phyloP scores from a whole-genome alignment of 2,113 vertebrate genomes.

The Redunca redunca region DNA sequence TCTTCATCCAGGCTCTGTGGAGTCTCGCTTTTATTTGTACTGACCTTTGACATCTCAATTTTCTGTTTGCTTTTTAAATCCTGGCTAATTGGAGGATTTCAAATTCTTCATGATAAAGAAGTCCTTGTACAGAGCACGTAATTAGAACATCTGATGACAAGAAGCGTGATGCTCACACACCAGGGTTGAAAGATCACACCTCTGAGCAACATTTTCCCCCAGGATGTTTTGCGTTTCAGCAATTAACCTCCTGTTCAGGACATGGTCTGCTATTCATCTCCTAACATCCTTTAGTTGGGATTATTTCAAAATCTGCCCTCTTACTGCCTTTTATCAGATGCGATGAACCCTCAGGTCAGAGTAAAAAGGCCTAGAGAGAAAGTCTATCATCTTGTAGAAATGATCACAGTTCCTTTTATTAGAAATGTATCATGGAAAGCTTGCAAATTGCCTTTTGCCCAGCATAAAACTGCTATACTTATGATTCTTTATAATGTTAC shows the following conservation, averaged over 20 bases:
- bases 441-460: conserved; percentile 21
- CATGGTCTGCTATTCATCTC: conserved; percentile 38
- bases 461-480: neutral
- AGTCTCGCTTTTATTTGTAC: conserved; percentile 59
- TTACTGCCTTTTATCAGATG: conserved; percentile 33
- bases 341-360: conserved; percentile 44
- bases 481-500: neutral
- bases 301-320: conserved; percentile 48
- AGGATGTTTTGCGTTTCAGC: conserved; percentile 46
- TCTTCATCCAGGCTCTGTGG: neutral
- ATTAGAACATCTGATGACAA: conserved; percentile 67
- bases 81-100: conserved; percentile 66
- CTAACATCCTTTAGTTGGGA: neutral
- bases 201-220: conserved; percentile 7
- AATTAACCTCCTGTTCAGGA: conserved; percentile 64
- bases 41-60: conserved; percentile 67
- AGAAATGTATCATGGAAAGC: neutral
- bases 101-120: conserved; percentile 42
- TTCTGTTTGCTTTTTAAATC: conserved; percentile 73
- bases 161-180: conserved; percentile 12
- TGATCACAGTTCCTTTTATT: conserved; percentile 24
- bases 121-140: conserved; percentile 21
- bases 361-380: conserved; percentile 43
- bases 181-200: conserved; percentile 23
- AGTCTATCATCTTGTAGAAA: neutral